phyloP scores from a whole-genome alignment of 2,888 invertebrate genomes.

The Tridacna crocea region DNA sequence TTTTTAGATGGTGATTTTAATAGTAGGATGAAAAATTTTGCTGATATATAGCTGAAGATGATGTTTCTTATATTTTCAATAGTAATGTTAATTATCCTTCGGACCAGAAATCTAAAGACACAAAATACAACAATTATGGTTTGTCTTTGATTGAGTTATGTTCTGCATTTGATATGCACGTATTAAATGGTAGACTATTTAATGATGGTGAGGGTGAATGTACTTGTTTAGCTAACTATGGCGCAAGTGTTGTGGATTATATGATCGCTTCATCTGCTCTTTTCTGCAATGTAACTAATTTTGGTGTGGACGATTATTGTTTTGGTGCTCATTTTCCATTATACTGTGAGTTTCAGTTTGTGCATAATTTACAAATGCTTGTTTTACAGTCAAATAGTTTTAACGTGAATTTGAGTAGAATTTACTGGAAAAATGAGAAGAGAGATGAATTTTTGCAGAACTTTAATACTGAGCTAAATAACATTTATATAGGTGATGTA shows the following conservation, averaged over 20 bases:
- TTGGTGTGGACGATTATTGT: background rate
- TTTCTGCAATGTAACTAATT: constrained; percentile 2
- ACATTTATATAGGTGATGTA: background rate
- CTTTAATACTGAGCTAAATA: background rate
- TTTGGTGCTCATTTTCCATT: background rate
- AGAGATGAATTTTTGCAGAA: background rate
- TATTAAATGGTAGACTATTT: constrained; percentile 26
- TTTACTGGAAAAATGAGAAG: background rate
- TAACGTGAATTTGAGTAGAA: background rate
- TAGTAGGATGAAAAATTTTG: constrained; percentile 14
- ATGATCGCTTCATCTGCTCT: constrained; percentile 24
- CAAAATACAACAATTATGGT: constrained; percentile 23
- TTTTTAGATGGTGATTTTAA: constrained; percentile 31
- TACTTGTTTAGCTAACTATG: constrained; percentile 35
- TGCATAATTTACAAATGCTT: background rate
- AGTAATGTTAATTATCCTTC: constrained; percentile 7
- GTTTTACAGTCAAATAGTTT: background rate
- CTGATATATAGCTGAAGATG: constrained; percentile 28
- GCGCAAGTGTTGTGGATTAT: constrained; percentile 36
- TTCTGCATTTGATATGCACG: constrained; percentile 25
- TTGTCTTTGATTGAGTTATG: constrained; percentile 26
- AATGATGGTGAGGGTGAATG: constrained; percentile 23
- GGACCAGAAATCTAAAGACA: constrained; percentile 26
- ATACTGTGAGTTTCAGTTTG: constrained; percentile 1
- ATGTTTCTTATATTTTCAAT: constrained; percentile 20